These are phyloP conservation scores for Agraylea sexmaculata DNA, from an alignment of 1,140 invertebrate species.

Conservation along the genomic window DNA sequence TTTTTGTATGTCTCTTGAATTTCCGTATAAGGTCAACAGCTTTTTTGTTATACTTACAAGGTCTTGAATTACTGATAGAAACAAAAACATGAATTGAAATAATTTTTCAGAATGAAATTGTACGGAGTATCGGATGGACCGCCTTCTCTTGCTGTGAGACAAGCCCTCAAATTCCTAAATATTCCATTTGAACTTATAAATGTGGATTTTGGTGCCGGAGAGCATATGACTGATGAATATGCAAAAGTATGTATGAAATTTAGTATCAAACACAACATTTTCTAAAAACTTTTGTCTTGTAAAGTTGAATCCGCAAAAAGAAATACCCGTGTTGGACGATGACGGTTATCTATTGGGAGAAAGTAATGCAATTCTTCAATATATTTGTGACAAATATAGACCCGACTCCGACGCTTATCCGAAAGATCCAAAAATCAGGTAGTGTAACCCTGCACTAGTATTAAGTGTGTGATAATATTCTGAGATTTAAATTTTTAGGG, in stretches of 20 bases:
- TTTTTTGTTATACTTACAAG: too few species aligned
- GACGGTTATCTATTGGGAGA: constrained; percentile 58
- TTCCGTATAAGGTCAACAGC: too few species aligned
- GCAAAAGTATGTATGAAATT: constrained; percentile 40
- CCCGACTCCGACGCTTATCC: constrained; percentile 55
- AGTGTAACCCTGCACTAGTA: not conserved
- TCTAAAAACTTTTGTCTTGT: too few species aligned
- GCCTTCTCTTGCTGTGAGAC: constrained; percentile 58
- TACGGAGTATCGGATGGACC: constrained; percentile 63
- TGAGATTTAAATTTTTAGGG: constrained; percentile 36
- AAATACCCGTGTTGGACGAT: constrained; percentile 64
- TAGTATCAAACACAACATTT: constrained; percentile 2
- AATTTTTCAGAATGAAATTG: constrained; percentile 50
- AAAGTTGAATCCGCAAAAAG: constrained; percentile 68
- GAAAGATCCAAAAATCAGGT: constrained; percentile 44
- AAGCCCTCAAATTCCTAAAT: constrained; percentile 49
- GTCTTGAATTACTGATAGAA: too few species aligned
- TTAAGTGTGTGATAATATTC: not conserved
- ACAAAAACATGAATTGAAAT: too few species aligned
- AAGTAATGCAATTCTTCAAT: constrained; percentile 66
- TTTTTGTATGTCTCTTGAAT: too few species aligned
- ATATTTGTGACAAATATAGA: constrained; percentile 60
- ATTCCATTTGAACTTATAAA: constrained; percentile 51
- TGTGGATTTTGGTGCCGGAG: constrained; percentile 53
- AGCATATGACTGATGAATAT: constrained; percentile 59